A percentile compares a stretch with the other conserved stretches of the same genome.
These are phyloP conservation scores for Aphrocallistes beatrix DNA, from an alignment of 37 sponge, comb jelly and placozoan genomes.

Conservation along the genomic window DNA sequence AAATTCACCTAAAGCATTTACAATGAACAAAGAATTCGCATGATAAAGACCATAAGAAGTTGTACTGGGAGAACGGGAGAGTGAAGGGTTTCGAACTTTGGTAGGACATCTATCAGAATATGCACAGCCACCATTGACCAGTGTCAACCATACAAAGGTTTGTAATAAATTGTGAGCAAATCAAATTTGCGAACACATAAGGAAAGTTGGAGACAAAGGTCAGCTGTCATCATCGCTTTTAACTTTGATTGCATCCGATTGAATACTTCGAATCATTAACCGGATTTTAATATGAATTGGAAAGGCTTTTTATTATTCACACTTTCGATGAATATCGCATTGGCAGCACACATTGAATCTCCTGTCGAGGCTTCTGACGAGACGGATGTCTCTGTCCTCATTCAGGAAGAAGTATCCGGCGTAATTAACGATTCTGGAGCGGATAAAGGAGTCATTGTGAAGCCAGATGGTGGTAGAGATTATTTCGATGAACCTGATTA, in stretches of 20 bases:
- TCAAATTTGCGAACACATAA: neutral
- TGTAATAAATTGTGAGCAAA: neutral
- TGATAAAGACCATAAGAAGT: too few species aligned
- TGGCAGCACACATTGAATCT: neutral
- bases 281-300: neutral
- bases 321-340: neutral
- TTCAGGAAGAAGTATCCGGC: too few species aligned
- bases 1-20: neutral
- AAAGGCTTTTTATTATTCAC: neutral
- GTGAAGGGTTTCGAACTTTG: conserved; percentile 10
- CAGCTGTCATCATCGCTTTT: neutral
- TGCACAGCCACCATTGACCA: neutral
- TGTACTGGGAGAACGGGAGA: neutral
- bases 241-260: neutral
- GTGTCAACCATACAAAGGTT: neutral
- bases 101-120: neutral
- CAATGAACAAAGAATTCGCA: conserved; percentile 15
- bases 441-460: too few species aligned
- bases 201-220: neutral
- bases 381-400: too few species aligned
- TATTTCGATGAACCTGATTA: too few species aligned
- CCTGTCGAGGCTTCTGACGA: neutral
- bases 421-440: too few species aligned
- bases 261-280: neutral
- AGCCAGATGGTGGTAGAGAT: too few species aligned